phyloP scores from a whole-genome alignment of 2,797 vertebrate genomes.

The Pitangus sulphuratus region DNA sequence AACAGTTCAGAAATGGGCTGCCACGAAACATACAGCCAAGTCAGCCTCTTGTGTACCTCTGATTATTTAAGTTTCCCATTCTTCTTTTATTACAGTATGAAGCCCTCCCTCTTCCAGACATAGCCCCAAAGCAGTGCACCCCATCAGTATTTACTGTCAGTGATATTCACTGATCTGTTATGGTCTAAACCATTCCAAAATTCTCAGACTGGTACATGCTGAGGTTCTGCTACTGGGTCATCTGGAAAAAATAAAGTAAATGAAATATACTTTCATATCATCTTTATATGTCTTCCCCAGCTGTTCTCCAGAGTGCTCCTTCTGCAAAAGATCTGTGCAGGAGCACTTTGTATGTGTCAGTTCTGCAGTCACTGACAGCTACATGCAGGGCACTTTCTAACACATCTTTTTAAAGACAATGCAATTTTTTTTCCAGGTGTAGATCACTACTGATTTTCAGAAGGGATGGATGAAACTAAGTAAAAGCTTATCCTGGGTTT shows the following conservation, averaged over 20 bases:
- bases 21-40: neutral
- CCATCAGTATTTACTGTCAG: slow-evolving; percentile 28
- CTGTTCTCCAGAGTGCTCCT: slow-evolving; percentile 39
- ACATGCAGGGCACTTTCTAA: neutral
- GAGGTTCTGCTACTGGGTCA: slow-evolving; percentile 61
- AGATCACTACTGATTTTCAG: neutral
- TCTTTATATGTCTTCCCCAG: slow-evolving; percentile 14
- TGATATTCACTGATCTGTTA: slow-evolving; percentile 7
- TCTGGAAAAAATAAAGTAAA: slow-evolving; percentile 64
- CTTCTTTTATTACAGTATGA: slow-evolving; percentile 1
- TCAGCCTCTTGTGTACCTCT: slow-evolving; percentile 18
- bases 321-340: neutral
- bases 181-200: slow-evolving; percentile 42
- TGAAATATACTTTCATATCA: slow-evolving; percentile 41
- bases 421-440: neutral
- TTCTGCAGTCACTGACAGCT: neutral
- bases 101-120: slow-evolving; percentile 1
- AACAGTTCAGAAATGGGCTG: neutral
- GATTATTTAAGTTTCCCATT: slow-evolving; percentile 15
- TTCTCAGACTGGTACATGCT: slow-evolving; percentile 57
- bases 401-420: neutral
- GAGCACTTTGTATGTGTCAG: neutral
- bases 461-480: neutral
- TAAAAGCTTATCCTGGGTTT: neutral
- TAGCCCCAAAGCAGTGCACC: slow-evolving; percentile 6